Evolutionary conservation across 2,113 vertebrate genomes (phyloP), one percentile per base, ranked within the genome.

Genomic region (Mohoua ochrocephala): DNA sequence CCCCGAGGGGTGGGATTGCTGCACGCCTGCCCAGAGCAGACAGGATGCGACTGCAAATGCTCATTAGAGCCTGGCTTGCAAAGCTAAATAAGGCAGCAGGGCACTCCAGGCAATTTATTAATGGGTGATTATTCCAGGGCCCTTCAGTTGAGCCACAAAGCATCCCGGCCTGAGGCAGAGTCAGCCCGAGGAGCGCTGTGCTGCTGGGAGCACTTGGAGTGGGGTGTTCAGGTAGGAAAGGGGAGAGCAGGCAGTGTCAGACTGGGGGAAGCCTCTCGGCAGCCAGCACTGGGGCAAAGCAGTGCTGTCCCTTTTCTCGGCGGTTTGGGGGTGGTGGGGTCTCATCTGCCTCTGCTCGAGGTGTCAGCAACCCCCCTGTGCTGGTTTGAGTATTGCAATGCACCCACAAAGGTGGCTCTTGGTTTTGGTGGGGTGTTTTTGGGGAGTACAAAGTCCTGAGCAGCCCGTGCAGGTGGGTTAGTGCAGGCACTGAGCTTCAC

Each of bases 91-190:
- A 93, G 95, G 75, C 81, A 85, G 52, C 63, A 70, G 81, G 90
- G 50, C 88, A 94, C 81, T 94, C 70, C 88, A 87, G 85, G 87
- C 80, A 63, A 37, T 83, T 65, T 77, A 80, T 93, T 95, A 94
- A 84, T 59, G 83, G 87, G 39, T 85, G 86, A 56, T 94, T 82
- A 91, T 87, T 87, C 76, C 82, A 59, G 80, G 60, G 35, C 81
- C 84, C 84, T 76, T 96, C 73, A 57, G 42, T 15, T 27, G 67
- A 78, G 81, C 39, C 17, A 10, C 1, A 6, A 60, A 93, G 41
- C 42, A 49, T 60, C 47, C 39, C 70, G 70, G 79, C 67, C 90
- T 81, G 76, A 94, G 90, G 91, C 87, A 69, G 50, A 81, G 18
- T 33, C 54, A 88, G 71, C 52, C 77, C 11, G 19, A 67, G 89